Conservation (phyloP, 2,113 vertebrate genomes). For the Aix galericulata region DNA sequence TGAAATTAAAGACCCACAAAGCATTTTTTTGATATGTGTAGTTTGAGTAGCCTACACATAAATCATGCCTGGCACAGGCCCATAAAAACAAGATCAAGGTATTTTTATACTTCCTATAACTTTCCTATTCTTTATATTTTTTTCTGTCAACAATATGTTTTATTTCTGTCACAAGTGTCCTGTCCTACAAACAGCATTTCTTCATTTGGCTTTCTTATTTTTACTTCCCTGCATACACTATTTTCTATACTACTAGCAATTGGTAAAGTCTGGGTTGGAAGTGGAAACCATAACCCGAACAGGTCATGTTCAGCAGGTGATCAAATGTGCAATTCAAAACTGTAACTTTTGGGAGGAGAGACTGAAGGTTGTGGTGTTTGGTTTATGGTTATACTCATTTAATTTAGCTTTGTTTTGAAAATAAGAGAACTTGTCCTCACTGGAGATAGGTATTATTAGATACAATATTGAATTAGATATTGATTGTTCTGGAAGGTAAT, state of each 20-base stretch:
- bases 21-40: not conserved
- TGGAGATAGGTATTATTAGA: not conserved
- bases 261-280: not conserved
- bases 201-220: not conserved
- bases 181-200: not conserved
- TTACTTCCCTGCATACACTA: not conserved
- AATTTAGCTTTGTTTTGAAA: not conserved
- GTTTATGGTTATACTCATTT: not conserved
- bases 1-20: not conserved
- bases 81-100: not conserved
- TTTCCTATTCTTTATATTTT: not conserved
- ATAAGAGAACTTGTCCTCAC: not conserved
- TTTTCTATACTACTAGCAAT: not conserved
- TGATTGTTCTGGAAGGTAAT: not conserved
- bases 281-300: not conserved
- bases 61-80: not conserved
- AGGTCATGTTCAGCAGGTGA: not conserved
- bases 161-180: not conserved
- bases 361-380: not conserved
- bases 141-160: not conserved
- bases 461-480: not conserved
- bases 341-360: not conserved
- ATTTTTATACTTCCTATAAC: not conserved
- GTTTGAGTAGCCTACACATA: not conserved
- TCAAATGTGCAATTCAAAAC: not conserved